These are phyloP conservation scores for Apocrypta bakeri DNA, from an alignment of 1,140 invertebrate genomes.

Conservation along the genomic window DNA sequence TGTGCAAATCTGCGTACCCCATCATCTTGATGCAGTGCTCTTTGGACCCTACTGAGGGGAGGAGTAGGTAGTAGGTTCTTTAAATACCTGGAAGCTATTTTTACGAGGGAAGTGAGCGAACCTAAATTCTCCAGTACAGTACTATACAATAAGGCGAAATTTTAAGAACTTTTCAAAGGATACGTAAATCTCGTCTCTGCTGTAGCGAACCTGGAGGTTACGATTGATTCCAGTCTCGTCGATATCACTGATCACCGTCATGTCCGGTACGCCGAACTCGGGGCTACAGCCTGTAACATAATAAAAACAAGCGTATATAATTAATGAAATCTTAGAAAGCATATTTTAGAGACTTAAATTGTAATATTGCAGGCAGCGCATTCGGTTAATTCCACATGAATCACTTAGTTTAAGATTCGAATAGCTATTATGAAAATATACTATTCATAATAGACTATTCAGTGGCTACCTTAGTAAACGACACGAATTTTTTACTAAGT, in stretches of 20 bases:
- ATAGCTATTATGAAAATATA: too few relatives aligned
- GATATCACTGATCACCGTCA: constrained; percentile 95
- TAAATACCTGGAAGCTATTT: constrained; percentile 48
- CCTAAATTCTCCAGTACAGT: not conserved
- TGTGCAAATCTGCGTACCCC: too few relatives aligned
- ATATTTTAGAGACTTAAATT: too few relatives aligned
- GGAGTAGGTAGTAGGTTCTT: constrained; percentile 59
- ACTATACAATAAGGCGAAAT: too few relatives aligned
- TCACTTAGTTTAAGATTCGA: too few relatives aligned
- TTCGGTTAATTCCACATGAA: too few relatives aligned
- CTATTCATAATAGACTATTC: too few relatives aligned
- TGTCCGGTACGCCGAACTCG: constrained; percentile 86
- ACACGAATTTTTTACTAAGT: too few relatives aligned
- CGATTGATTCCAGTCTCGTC: constrained; percentile 93
- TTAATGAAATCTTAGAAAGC: constrained; percentile 32
- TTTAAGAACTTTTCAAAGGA: constrained; percentile 83
- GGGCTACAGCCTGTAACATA: constrained; percentile 77
- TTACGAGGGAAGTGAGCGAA: not conserved
- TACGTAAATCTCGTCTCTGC: constrained; percentile 93
- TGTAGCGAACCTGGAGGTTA: constrained; percentile 90
- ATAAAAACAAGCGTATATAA: constrained; percentile 16
- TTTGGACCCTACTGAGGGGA: constrained; percentile 47
- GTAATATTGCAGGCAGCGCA: too few relatives aligned
- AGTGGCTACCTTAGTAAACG: too few relatives aligned
- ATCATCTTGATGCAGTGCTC: not conserved